phyloP scores from a whole-genome alignment of 2,113 vertebrate genomes.

The Chlorodrepanis virens region DNA sequence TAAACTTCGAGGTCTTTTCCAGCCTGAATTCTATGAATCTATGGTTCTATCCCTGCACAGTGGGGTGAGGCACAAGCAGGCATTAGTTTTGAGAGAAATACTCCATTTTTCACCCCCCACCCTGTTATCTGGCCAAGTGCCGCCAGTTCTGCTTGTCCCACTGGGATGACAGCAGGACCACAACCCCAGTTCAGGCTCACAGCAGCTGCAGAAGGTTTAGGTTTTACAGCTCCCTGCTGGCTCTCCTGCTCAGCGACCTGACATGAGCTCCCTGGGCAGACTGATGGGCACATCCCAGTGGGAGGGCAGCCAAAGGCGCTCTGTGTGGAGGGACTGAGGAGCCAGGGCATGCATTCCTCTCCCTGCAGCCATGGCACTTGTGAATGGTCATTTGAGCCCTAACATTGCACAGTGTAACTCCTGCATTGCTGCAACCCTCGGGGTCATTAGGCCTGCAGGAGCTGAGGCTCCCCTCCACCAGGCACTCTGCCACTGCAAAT shows the following conservation, averaged over 20 bases:
- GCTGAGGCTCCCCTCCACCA: accelerated
- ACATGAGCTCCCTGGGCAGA: not conserved
- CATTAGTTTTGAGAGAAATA: not conserved
- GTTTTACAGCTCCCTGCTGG: not conserved
- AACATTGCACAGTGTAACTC: accelerated
- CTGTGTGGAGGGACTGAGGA: accelerated
- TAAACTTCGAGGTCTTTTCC: not conserved
- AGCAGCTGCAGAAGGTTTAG: not conserved
- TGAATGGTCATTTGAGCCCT: not conserved
- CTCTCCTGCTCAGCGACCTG: not conserved
- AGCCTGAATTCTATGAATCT: not conserved
- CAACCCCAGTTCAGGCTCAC: not conserved
- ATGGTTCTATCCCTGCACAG: not conserved
- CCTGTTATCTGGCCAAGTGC: accelerated
- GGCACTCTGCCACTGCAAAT: accelerated
- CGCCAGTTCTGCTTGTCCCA: not conserved
- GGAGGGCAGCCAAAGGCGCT: not conserved
- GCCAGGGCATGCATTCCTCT: accelerated
- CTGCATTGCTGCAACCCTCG: accelerated
- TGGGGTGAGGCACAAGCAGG: not conserved
- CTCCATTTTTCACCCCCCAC: not conserved
- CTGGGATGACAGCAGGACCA: not conserved
- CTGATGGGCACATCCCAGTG: accelerated
- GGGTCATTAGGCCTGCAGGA: not conserved
- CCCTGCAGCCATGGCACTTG: accelerated